Evolutionary conservation across 2,797 vertebrate species (phyloP).

Genomic region (Streptopelia turtur): DNA sequence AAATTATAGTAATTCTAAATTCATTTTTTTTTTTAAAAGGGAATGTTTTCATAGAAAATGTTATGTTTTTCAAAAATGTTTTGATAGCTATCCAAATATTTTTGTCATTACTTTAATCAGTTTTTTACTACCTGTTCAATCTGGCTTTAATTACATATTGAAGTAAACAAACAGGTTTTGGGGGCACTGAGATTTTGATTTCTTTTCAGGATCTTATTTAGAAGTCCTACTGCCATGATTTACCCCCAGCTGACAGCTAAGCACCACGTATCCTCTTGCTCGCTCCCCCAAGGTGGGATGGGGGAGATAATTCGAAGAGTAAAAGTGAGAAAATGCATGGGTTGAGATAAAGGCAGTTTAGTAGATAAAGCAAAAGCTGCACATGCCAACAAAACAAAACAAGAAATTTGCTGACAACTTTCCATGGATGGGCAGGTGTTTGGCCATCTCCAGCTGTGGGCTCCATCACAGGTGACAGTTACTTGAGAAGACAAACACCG

Average conservation of each 20-base stretch:
- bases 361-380: fast-evolving
- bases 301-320: background rate
- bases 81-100: background rate
- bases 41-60: background rate
- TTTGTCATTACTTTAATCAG: background rate
- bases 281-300: fast-evolving
- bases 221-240: fast-evolving
- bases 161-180: background rate
- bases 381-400: background rate
- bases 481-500: background rate
- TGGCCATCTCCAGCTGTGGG: background rate
- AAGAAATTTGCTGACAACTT: background rate
- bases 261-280: fast-evolving
- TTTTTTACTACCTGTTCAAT: background rate
- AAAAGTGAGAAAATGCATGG: background rate
- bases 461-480: fast-evolving
- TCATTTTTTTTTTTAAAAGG: background rate
- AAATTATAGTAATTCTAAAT: background rate
- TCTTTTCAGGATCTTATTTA: background rate
- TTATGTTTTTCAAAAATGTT: background rate
- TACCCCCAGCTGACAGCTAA: background rate
- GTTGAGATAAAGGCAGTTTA: background rate
- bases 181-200: background rate
- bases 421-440: background rate
- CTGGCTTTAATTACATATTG: background rate